These are phyloP conservation scores for Pica pica DNA, from an alignment of 2,113 vertebrate species.

Conservation along the genomic window DNA sequence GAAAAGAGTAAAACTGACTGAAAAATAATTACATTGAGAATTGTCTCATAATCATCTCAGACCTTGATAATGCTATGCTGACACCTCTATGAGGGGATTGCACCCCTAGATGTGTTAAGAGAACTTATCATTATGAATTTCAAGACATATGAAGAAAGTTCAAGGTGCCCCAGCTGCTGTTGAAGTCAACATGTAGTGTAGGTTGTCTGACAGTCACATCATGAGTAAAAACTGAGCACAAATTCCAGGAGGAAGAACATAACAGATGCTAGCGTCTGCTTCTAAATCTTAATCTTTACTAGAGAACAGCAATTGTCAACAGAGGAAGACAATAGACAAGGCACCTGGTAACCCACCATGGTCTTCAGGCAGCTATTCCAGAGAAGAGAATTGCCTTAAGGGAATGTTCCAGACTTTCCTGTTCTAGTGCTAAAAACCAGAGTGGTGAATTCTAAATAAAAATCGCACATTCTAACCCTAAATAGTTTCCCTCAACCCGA, in stretches of 20 bases:
- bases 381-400: neutral
- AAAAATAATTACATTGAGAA: neutral
- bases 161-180: neutral
- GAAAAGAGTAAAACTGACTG: neutral
- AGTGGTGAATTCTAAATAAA: neutral
- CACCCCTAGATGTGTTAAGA: neutral
- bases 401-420: neutral
- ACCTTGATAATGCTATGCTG: neutral
- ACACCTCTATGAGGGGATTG: rapidly evolving
- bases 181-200: neutral
- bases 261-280: neutral
- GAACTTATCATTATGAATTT: neutral
- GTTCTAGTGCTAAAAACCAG: neutral
- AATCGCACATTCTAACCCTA: neutral
- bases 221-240: rapidly evolving
- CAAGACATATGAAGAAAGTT: neutral
- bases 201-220: neutral
- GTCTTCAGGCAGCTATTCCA: neutral
- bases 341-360: neutral
- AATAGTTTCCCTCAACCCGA: neutral
- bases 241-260: neutral
- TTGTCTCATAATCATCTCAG: neutral
- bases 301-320: neutral
- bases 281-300: neutral
- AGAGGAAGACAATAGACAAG: neutral